Conservation (phyloP, 2,797 vertebrate species). For the Neostethus bicornis region DNA sequence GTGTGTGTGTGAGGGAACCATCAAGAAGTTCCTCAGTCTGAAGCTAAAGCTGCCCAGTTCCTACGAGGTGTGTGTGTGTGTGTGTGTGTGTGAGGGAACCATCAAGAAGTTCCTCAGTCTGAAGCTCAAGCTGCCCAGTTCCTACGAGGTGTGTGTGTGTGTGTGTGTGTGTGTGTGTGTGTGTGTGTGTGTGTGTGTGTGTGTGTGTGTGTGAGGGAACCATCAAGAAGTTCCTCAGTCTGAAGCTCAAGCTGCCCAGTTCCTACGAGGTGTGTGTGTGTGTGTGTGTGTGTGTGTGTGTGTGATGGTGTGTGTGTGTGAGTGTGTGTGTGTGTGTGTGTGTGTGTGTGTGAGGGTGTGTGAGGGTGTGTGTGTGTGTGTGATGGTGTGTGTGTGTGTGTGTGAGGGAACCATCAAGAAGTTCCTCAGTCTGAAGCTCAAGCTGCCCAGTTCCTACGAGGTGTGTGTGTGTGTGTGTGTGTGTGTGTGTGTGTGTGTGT, state of each 20-base stretch:
- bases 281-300: no score
- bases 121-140: slow-evolving; percentile 97
- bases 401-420: slow-evolving; percentile 99
- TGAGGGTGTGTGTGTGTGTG: no score
- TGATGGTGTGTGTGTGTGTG: no score
- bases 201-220: slow-evolving; percentile 83
- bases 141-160: slow-evolving; percentile 93
- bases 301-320: no score
- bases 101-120: slow-evolving; percentile 99
- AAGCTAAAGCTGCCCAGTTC: slow-evolving; percentile 98
- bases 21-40: slow-evolving; percentile 99
- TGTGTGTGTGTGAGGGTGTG: no score
- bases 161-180: no score
- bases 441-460: slow-evolving; percentile 98
- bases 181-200: no score
- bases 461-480: no score
- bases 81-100: slow-evolving; percentile 85
- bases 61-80: slow-evolving; percentile 92
- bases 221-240: slow-evolving; percentile 98
- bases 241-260: slow-evolving; percentile 97
- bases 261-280: slow-evolving; percentile 94
- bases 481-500: no score
- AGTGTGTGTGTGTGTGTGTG: slow-evolving; percentile 73
- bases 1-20: slow-evolving; percentile 84
- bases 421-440: slow-evolving; percentile 97